Conservation (phyloP, 2,797 vertebrate genomes). For the Labeo calbasu region DNA sequence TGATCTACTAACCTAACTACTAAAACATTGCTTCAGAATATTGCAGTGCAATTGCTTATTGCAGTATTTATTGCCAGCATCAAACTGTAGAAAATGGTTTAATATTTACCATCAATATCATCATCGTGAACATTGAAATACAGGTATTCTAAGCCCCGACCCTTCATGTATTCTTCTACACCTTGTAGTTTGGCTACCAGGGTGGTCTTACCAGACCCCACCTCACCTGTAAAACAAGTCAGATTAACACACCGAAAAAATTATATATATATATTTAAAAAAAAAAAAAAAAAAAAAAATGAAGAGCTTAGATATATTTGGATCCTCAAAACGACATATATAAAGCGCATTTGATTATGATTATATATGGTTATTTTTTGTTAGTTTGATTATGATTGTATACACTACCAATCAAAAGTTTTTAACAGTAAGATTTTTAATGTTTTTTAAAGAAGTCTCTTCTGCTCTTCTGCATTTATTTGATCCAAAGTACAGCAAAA, state of each 20-base stretch:
- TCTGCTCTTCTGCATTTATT: too few species aligned
- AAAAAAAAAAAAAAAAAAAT: neutral
- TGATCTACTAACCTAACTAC: too few species aligned
- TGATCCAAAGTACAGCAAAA: too few species aligned
- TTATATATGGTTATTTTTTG: neutral
- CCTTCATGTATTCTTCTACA: constrained; percentile 96
- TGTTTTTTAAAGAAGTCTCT: too few species aligned
- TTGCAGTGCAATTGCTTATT: too few species aligned
- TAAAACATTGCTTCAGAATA: neutral
- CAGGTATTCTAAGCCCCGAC: constrained; percentile 96
- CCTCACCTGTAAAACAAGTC: constrained; percentile 84
- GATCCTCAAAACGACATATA: neutral
- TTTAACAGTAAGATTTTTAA: too few species aligned
- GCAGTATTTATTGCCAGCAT: neutral
- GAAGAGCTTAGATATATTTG: neutral
- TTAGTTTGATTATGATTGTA: neutral
- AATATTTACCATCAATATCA: constrained; percentile 90
- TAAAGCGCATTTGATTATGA: neutral
- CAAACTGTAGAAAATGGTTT: neutral
- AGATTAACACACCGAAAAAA: neutral
- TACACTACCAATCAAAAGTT: too few species aligned
- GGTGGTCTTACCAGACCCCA: constrained; percentile 97
- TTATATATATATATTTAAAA: too few species aligned
- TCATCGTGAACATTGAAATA: constrained; percentile 97
- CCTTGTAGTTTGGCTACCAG: constrained; percentile 96